Evolutionary conservation across 2,113 vertebrate genomes (phyloP).

Genomic region (Balaeniceps rex): DNA sequence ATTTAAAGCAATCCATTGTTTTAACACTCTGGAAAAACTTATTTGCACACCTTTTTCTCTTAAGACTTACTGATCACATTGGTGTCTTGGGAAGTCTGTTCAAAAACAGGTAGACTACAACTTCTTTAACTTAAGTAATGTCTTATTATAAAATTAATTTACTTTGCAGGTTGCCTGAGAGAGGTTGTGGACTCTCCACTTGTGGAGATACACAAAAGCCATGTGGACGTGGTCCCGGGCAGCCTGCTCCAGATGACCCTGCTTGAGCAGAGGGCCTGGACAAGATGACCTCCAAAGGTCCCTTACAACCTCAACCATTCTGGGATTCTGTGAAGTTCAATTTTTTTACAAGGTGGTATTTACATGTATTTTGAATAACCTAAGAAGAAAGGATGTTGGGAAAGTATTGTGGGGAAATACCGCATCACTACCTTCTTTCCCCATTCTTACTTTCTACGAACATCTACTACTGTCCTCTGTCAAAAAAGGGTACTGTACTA

Average conservation of each 20-base stretch:
- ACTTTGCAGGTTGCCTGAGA: not conserved
- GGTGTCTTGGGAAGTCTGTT: not conserved
- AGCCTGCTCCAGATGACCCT: not conserved
- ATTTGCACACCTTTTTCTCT: not conserved
- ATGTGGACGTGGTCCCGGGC: not conserved
- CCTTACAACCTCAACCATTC: not conserved
- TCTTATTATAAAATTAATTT: not conserved
- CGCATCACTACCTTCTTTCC: not conserved
- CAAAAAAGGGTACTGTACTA: not conserved
- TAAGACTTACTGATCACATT: not conserved
- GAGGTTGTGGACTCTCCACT: not conserved
- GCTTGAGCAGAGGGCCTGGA: not conserved
- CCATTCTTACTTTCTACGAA: not conserved
- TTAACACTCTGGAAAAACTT: not conserved
- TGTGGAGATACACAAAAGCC: not conserved
- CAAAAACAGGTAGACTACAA: not conserved
- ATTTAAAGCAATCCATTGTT: not conserved
- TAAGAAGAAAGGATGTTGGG: not conserved
- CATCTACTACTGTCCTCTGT: not conserved
- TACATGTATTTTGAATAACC: not conserved
- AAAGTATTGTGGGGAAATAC: not conserved
- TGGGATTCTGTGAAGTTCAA: not conserved
- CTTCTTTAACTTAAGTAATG: not conserved
- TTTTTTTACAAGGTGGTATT: not conserved
- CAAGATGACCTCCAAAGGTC: not conserved